Conservation (phyloP, 2,888 invertebrate species). For the Synanthedon formicaeformis region DNA sequence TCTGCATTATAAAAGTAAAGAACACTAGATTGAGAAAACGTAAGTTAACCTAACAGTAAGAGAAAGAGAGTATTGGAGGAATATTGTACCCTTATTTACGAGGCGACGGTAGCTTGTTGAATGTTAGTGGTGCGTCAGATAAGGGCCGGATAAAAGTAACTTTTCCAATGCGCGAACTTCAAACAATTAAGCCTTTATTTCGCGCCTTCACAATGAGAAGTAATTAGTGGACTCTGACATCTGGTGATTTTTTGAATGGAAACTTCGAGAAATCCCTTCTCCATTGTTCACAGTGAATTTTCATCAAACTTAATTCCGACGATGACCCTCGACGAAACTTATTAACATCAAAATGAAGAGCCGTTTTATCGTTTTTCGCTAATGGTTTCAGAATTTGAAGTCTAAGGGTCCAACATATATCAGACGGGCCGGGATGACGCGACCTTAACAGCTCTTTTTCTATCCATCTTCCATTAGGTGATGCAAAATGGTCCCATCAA, state of each 20-base stretch:
- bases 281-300: conserved; percentile 26
- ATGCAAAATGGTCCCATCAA: conserved; percentile 35
- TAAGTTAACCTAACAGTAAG: too few relatives aligned
- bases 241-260: conserved; percentile 29
- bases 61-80: too few relatives aligned
- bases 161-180: conserved; percentile 26
- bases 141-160: conserved; percentile 30
- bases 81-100: too few relatives aligned
- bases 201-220: conserved; percentile 45
- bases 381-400: too few relatives aligned
- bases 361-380: too few relatives aligned
- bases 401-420: too few relatives aligned
- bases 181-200: conserved; percentile 58
- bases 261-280: conserved; percentile 28
- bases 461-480: conserved; percentile 1
- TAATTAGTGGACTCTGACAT: conserved; percentile 48
- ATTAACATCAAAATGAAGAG: conserved; percentile 33
- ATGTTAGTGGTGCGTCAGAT: conserved; percentile 24
- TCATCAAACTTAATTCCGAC: conserved; percentile 23
- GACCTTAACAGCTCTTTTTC: conserved; percentile 22
- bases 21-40: too few relatives aligned
- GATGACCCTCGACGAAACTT: conserved; percentile 32
- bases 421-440: conserved; percentile 14
- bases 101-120: conserved; percentile 14
- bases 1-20: too few relatives aligned